Base-by-base conservation (phyloP, 2,888 invertebrate genomes). In the Carterocephalus palaemon region DNA sequence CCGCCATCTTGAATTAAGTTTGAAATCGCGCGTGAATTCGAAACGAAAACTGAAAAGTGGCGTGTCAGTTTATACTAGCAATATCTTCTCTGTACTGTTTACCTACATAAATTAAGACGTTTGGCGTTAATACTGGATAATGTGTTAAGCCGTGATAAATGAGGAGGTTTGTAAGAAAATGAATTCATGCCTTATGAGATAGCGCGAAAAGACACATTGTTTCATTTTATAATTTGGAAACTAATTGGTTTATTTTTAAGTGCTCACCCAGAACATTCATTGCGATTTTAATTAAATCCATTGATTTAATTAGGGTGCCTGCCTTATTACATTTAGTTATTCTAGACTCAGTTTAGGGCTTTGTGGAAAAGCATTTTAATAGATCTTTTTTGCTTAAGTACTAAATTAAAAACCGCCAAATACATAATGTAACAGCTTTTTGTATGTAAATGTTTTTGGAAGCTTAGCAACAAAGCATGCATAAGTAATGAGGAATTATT, bases 31-130 rank as follows among this genome's bases (percentile, higher is more conserved):
- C 20, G 12, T 6, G 26, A 50, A 48, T 28, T 26, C 32, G 29
- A 45, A 47, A 12, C 22, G 12, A 20, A 20, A 12, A 8, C 24
- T 39, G 42, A 48, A 28, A 48, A 48, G 43, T 47, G 38, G 48
- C 39, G 52, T 51, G 9, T 42, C 55, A 48, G 12, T 16, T 46
- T 50, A 49, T 32, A 43, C 23, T 48, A 52, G 57, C n/a, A 16
- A 13, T 12, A 31, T 41, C 6, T 26, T 32, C 37, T 42, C 23
- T 33, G 45, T 36, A 42, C 48, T 48, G 49, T 51, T 49, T 55
- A 53, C 49, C 50, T 54, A 53, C 49, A 51, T 54, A 53, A 59
- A 59, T 59, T 57, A 55, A 55, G 48, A 56, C 47, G 55, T 51
- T 48, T 40, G 40, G 49, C 47, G 49, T 51, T 49, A 51, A 49